Conservation (phyloP, 2,113 vertebrate genomes). For the Oenanthe melanoleuca region DNA sequence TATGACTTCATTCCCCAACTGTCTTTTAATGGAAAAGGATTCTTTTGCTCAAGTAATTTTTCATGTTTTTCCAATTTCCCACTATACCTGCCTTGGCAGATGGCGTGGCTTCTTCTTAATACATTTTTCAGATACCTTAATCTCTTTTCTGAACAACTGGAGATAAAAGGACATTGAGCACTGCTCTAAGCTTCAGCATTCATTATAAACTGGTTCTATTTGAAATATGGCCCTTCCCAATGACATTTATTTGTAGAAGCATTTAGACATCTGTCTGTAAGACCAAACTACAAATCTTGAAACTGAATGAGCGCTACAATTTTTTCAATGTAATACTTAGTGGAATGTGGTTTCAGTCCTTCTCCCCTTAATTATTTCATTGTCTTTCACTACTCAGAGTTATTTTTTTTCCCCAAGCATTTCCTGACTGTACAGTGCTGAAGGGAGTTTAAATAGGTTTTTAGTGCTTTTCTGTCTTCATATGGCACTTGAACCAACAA, state of each 20-base stretch:
- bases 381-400: neutral
- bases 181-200: neutral
- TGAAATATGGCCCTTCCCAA: neutral
- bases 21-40: neutral
- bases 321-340: neutral
- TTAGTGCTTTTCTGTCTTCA: neutral
- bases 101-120: neutral
- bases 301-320: neutral
- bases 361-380: neutral
- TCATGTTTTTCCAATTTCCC: neutral
- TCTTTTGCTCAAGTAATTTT: neutral
- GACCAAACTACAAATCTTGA: neutral
- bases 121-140: neutral
- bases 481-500: neutral
- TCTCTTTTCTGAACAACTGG: slow-evolving; percentile 10
- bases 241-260: neutral
- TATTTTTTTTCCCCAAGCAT: neutral
- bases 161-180: neutral
- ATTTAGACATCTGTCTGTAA: neutral
- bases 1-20: neutral
- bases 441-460: neutral
- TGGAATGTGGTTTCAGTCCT: neutral
- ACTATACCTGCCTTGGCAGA: neutral
- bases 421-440: neutral
- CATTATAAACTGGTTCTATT: neutral